Conservation (phyloP, 2,888 invertebrate species). For the Camponotus fellah region DNA sequence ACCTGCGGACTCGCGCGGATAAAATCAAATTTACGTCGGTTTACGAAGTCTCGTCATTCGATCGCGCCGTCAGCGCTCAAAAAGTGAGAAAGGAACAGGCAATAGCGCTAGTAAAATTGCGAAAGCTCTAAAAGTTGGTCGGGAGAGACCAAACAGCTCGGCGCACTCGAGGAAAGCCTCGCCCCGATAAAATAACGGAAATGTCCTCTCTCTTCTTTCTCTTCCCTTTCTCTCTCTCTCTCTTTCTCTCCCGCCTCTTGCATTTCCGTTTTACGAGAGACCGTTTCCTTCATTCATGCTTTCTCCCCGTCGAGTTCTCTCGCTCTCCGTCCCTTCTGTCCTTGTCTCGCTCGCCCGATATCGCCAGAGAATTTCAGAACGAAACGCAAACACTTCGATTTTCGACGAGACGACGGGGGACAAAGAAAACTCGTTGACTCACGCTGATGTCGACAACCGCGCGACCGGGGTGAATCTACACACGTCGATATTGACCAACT, state of each 20-base stretch:
- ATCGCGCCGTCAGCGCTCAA: conserved; percentile 3
- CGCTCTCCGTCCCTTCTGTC: conserved; percentile 9
- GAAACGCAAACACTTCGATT: conserved; percentile 74
- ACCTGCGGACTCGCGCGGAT: not conserved
- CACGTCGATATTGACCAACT: conserved; percentile 71
- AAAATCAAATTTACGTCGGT: conserved; percentile 26
- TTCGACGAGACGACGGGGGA: conserved; percentile 62
- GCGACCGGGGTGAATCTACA: conserved; percentile 65
- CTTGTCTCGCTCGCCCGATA: conserved; percentile 22
- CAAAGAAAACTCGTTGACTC: conserved; percentile 64
- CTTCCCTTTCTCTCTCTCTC: not conserved
- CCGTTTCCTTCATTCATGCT: not conserved
- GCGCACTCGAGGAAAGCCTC: conserved; percentile 39
- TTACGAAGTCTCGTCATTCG: conserved; percentile 24
- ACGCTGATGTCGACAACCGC: conserved; percentile 64
- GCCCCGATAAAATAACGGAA: conserved; percentile 68
- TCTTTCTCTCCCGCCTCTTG: not conserved
- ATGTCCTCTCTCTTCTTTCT: conserved; percentile 38
- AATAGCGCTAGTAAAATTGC: conserved; percentile 58
- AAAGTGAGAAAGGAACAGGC: conserved; percentile 55
- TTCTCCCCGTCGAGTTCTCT: not conserved
- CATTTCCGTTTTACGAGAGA: conserved; percentile 39
- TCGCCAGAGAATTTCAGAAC: conserved; percentile 59
- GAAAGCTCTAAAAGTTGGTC: conserved; percentile 70
- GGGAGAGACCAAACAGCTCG: conserved; percentile 60